Evolutionary conservation across 2,113 vertebrate genomes (phyloP).

Genomic region (Nipponia nippon): DNA sequence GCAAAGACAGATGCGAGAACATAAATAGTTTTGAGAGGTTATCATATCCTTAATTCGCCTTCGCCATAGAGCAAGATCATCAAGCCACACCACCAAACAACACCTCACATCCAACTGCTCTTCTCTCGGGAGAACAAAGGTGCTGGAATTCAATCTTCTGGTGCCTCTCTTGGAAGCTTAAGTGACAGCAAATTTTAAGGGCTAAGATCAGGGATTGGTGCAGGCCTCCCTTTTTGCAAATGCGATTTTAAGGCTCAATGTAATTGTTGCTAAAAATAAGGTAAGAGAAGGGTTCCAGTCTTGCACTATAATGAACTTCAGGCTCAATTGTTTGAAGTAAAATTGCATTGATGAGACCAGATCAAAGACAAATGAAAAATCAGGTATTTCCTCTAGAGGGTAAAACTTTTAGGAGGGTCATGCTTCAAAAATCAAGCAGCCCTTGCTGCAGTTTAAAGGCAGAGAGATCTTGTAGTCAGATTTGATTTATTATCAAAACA

Average conservation of each 20-base stretch:
- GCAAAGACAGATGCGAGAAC: neutral
- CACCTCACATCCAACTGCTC: neutral
- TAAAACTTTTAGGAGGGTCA: neutral
- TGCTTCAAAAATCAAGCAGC: neutral
- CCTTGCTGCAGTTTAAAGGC: neutral
- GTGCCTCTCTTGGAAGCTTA: neutral
- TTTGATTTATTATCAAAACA: conserved; percentile 32
- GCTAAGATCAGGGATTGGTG: neutral
- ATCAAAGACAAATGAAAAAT: conserved; percentile 40
- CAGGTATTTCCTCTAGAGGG: conserved; percentile 20
- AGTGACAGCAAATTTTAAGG: neutral
- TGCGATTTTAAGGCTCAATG: neutral
- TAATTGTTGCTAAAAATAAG: conserved; percentile 13
- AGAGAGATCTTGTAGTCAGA: neutral
- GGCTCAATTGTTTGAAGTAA: conserved; percentile 32
- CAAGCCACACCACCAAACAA: neutral
- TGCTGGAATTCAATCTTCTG: neutral
- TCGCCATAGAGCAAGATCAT: neutral
- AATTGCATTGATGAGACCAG: conserved; percentile 19
- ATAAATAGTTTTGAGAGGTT: rapidly evolving
- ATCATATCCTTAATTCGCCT: rapidly evolving
- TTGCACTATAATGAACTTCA: conserved; percentile 31
- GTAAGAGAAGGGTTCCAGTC: neutral
- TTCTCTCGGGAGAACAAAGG: neutral
- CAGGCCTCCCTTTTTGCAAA: neutral